Evolutionary conservation across 2,113 vertebrate genomes (phyloP), one percentile per base, ranked within the genome.

Genomic region (Rhea pennata): DNA sequence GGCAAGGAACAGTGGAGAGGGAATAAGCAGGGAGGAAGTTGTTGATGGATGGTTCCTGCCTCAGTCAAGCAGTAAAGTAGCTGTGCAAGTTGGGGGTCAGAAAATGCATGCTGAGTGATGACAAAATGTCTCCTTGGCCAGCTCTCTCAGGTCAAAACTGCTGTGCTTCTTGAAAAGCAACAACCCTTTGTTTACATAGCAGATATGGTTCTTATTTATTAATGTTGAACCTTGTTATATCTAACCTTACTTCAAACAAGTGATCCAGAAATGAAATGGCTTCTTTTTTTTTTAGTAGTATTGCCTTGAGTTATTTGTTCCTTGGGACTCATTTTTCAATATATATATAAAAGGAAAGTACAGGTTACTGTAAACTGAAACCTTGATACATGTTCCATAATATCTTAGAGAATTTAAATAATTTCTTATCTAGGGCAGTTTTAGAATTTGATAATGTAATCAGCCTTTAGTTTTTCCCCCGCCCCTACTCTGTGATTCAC

Each of bases 361-460:
- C 14, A 40, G 42, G 79, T 54, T 79, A 31, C 53, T 70, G 39
- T 78, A 84, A 80, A 39, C 51, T 84, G 73, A 53, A 71, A 54
- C 53, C 44, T 56, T 11, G 74, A 90, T 91, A 33, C 9, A 0
- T 40, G 86, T 88, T 82, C 59, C 72, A 23, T 56, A 36, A 14
- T n/a, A 12, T 75, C 33, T 19, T 20, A 51, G 23, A 56, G 90
- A 84, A 50, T 15, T 67, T n/a, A 83, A 93, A 53, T 39, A 9
- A 44, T 86, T 79, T 23, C 62, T 77, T 83, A 67, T 51, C 81
- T 51, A 42, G 27, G 95, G 86, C 46, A 17, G n/a, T 93, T 96
- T 96, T 58, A 48, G 66, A 92, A 89, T 94, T 96, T 89, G 90
- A 29, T 97, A 92, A 92, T 36, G 39, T 85, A 93, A 90, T 97